phyloP scores from a whole-genome alignment of 2,888 invertebrate species.

The Podabrus alpinus region DNA sequence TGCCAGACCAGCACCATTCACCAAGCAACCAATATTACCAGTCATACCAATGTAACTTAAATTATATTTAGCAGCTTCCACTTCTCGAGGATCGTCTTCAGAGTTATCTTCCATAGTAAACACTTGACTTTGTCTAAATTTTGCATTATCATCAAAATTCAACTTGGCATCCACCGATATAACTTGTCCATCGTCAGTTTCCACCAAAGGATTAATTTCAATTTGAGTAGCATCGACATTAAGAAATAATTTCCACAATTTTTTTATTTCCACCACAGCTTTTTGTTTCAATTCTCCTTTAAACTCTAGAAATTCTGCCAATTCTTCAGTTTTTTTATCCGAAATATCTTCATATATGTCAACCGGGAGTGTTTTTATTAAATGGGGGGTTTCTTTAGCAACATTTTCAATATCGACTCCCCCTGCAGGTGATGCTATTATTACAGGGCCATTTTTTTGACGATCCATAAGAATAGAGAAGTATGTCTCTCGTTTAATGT shows the following conservation, averaged over 20 bases:
- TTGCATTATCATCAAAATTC: constrained; percentile 98
- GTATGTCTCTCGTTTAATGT: constrained; percentile 94
- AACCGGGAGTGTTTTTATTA: constrained; percentile 85
- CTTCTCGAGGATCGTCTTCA: constrained; percentile 91
- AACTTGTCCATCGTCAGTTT: constrained; percentile 89
- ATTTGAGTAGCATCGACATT: constrained; percentile 96
- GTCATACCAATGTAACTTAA: constrained; percentile 89
- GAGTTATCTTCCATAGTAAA: constrained; percentile 87
- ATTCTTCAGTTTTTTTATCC: constrained; percentile 71
- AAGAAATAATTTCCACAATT: constrained; percentile 87
- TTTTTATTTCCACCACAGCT: constrained; percentile 85
- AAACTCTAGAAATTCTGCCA: constrained; percentile 84
- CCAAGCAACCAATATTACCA: constrained; percentile 93
- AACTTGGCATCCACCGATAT: constrained; percentile 98
- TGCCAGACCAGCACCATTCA: constrained; percentile 98
- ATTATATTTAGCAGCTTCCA: constrained; percentile 87
- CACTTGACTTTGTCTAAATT: constrained; percentile 86
- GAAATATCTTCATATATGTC: constrained; percentile 83
- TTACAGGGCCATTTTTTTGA: constrained; percentile 88
- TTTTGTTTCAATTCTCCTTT: constrained; percentile 66
- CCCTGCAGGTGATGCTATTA: constrained; percentile 95
- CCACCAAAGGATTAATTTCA: constrained; percentile 98
- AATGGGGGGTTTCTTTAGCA: constrained; percentile 89
- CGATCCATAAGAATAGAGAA: constrained; percentile 96
- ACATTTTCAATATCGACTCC: constrained; percentile 98